Percentiles rank a stretch among this genome's conserved stretches.
Conservation (phyloP, 35 echinoderm and acorn worm species). For the Nesometra sesokonis region DNA sequence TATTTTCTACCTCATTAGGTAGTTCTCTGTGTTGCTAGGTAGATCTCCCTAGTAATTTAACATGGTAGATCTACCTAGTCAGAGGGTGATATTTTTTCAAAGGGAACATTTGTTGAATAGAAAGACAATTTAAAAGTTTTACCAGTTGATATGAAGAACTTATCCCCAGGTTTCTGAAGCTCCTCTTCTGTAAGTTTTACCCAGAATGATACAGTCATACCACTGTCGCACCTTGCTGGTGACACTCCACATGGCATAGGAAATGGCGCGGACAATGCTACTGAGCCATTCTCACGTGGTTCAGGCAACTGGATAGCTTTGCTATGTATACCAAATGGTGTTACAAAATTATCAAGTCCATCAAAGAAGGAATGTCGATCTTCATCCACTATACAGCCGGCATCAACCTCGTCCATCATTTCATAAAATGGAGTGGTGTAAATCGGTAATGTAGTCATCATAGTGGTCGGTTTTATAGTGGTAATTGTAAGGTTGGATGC, state of each 20-base stretch:
- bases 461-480: too few relatives aligned
- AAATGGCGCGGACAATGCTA: neutral
- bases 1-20: too few relatives aligned
- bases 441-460: too few relatives aligned
- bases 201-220: neutral
- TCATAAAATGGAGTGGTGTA: neutral
- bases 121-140: neutral
- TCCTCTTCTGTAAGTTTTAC: neutral
- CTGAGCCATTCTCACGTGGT: neutral
- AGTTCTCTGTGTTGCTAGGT: too few relatives aligned
- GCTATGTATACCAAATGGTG: neutral
- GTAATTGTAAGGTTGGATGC: too few relatives aligned
- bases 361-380: neutral
- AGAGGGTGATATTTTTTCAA: too few relatives aligned
- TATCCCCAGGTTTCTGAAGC: neutral
- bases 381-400: neutral
- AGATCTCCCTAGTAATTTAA: too few relatives aligned
- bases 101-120: neutral
- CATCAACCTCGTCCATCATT: neutral
- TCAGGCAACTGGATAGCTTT: neutral
- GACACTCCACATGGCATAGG: neutral
- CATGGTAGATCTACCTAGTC: too few relatives aligned
- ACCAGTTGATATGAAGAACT: neutral
- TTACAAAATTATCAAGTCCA: neutral
- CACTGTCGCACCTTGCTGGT: neutral